Percentiles rank a stretch among this genome's conserved stretches.
Evolutionary conservation across 2,797 vertebrate species (phyloP).

Genomic region (Bovichtus diacanthus): DNA sequence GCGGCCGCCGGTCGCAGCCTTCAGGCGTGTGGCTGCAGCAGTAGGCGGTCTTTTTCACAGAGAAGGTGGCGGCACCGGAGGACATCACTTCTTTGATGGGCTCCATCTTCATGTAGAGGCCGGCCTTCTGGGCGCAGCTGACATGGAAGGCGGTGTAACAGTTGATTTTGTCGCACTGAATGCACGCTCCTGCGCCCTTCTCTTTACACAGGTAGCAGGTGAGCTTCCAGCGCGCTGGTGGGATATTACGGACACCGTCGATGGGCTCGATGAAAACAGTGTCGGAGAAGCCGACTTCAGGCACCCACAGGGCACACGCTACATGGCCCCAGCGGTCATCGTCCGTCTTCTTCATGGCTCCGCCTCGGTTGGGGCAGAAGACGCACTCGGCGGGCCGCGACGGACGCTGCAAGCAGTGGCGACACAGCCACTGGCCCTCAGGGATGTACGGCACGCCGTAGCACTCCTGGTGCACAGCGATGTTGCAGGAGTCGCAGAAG

Average conservation of each 20-base stretch:
- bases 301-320: conserved; percentile 97
- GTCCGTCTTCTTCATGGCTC: conserved; percentile 97
- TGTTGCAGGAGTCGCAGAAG: conserved; percentile 97
- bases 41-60: conserved; percentile 96
- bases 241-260: conserved; percentile 96
- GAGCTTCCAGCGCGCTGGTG: conserved; percentile 96
- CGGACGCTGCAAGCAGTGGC: conserved; percentile 94
- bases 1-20: conserved; percentile 91
- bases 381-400: conserved; percentile 91
- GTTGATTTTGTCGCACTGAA: conserved; percentile 98
- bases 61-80: conserved; percentile 88
- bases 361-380: conserved; percentile 97
- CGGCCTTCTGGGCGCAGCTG: conserved; percentile 95
- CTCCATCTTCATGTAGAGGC: conserved; percentile 99
- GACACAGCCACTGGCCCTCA: conserved; percentile 97
- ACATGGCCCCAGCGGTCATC: conserved; percentile 98
- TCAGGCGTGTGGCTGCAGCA: conserved; percentile 95
- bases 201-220: conserved; percentile 99
- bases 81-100: conserved; percentile 91
- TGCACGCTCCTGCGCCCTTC: conserved; percentile 95
- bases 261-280: conserved; percentile 98
- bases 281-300: conserved; percentile 98
- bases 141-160: conserved; percentile 99
- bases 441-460: conserved; percentile 98
- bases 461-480: conserved; percentile 98